Evolutionary conservation across 2,888 invertebrate genomes (phyloP).

Genomic region (Agriopis aurantiaria): DNA sequence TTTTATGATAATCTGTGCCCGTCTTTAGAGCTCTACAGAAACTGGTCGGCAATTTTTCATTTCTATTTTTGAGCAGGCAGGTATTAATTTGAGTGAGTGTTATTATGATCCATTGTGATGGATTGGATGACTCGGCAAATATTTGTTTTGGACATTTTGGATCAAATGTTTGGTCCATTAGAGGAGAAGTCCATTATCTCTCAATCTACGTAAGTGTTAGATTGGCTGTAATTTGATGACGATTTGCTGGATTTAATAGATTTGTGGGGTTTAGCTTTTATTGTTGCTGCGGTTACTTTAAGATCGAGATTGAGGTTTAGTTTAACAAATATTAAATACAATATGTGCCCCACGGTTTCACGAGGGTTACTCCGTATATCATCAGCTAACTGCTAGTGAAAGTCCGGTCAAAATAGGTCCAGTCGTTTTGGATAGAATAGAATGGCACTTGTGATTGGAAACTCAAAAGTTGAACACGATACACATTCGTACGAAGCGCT

Average conservation of each 20-base stretch:
- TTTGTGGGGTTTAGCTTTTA: conserved; percentile 3
- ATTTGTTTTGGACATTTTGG: conserved; percentile 61
- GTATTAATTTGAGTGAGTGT: conserved; percentile 81
- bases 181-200: conserved; percentile 40
- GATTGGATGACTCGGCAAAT: conserved; percentile 80
- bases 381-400: too few species aligned
- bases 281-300: neutral
- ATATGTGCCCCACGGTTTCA: too few species aligned
- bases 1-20: neutral
- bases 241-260: conserved; percentile 22
- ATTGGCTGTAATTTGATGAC: conserved; percentile 35
- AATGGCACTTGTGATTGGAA: too few species aligned
- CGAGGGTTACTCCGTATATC: too few species aligned
- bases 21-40: conserved; percentile 45
- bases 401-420: too few species aligned
- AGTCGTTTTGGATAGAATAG: too few species aligned
- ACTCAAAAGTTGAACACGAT: too few species aligned
- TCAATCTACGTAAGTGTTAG: conserved; percentile 36
- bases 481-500: too few species aligned
- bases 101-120: conserved; percentile 81
- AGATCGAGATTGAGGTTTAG: neutral
- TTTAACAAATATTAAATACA: neutral
- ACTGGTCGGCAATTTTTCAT: conserved; percentile 64
- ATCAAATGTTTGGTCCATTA: conserved; percentile 54
- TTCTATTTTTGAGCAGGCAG: conserved; percentile 74